These are phyloP conservation scores for Epizoanthus stellaris DNA, from an alignment of 92 coral and sea anemone genomes.

Conservation along the genomic window DNA sequence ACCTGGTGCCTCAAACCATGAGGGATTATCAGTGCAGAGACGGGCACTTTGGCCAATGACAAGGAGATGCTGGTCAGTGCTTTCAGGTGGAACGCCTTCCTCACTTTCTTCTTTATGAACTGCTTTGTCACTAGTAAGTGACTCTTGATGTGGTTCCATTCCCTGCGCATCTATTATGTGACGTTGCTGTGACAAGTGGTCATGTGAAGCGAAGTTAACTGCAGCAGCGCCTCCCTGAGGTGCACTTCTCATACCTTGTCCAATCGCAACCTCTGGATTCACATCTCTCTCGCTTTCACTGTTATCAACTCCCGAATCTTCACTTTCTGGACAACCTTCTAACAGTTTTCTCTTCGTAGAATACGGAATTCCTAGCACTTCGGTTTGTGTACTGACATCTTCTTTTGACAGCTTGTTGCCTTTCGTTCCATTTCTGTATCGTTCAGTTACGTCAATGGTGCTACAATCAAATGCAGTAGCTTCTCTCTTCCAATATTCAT, in stretches of 20 bases:
- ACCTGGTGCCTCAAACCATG: too few species aligned
- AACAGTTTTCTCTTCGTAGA: not conserved
- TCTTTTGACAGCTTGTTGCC: not conserved
- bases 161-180: too few species aligned
- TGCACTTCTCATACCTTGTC: not conserved
- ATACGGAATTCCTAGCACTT: not conserved
- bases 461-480: not conserved
- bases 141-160: not conserved
- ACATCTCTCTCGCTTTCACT: not conserved
- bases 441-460: not conserved
- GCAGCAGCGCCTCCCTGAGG: not conserved
- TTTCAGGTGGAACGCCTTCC: not conserved
- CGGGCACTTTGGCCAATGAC: too few species aligned
- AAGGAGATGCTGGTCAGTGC: not conserved
- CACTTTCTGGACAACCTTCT: not conserved
- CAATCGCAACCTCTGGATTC: not conserved
- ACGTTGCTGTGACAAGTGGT: not conserved
- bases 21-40: too few species aligned
- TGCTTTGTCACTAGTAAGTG: not conserved
- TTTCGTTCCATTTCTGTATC: not conserved
- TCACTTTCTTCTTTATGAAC: not conserved
- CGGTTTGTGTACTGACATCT: conserved; percentile 5
- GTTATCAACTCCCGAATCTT: not conserved
- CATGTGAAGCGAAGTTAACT: not conserved
- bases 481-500: too few species aligned